Evolutionary conservation across 2,113 vertebrate genomes (phyloP).

Genomic region (Saccopteryx bilineata): DNA sequence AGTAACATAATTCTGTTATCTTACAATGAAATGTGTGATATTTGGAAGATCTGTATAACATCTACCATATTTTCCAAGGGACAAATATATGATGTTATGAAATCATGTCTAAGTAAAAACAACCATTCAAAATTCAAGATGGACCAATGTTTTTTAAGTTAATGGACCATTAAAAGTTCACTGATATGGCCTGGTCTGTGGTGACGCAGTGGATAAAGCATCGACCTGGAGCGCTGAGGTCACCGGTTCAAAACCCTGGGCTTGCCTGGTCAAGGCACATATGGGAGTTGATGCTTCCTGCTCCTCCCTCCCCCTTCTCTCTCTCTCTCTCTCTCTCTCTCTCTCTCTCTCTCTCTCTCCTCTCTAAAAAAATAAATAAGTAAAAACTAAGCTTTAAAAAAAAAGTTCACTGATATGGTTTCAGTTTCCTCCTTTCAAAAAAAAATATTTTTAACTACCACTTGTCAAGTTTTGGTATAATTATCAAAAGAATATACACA

Average conservation of each 20-base stretch:
- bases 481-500: constrained; percentile 30
- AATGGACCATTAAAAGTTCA: background rate
- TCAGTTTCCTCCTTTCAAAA: background rate
- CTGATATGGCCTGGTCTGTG: too few species aligned
- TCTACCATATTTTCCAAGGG: background rate
- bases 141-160: constrained; percentile 2
- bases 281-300: too few species aligned
- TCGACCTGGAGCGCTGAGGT: too few species aligned
- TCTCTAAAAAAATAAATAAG: too few species aligned
- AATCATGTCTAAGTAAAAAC: constrained; percentile 16
- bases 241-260: too few species aligned
- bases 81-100: background rate
- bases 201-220: too few species aligned
- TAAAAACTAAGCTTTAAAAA: too few species aligned
- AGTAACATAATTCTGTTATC: background rate
- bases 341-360: too few species aligned
- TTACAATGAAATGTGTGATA: background rate
- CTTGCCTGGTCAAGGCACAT: too few species aligned
- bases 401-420: background rate
- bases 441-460: background rate
- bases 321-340: too few species aligned
- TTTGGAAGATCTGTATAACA: background rate
- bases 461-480: background rate
- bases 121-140: background rate
- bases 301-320: too few species aligned